Evolutionary conservation across 2,113 vertebrate genomes (phyloP).

Genomic region (Corythoichthys haematopterus): DNA sequence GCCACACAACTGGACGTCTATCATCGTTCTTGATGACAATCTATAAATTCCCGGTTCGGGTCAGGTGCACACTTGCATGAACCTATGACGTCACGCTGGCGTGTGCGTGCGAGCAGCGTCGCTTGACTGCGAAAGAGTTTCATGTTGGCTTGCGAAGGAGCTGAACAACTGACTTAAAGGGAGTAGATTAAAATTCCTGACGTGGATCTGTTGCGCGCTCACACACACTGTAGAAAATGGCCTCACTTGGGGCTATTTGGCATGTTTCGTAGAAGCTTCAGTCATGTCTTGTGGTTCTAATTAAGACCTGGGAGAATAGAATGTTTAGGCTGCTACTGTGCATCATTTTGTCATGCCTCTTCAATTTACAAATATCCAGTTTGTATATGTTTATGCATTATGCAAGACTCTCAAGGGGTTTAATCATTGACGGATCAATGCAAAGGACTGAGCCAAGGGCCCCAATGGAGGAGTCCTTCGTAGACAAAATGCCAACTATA

Average conservation of each 20-base stretch:
- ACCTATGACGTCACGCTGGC: slow-evolving; percentile 63
- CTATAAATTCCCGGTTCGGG: background rate
- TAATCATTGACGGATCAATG: background rate
- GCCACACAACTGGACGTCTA: too few species aligned
- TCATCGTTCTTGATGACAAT: background rate
- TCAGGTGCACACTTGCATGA: slow-evolving; percentile 24
- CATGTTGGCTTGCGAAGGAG: slow-evolving; percentile 63
- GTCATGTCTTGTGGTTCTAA: slow-evolving; percentile 10
- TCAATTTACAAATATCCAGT: background rate
- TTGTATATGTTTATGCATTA: background rate
- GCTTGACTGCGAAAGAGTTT: slow-evolving; percentile 68
- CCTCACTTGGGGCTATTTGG: slow-evolving; percentile 15
- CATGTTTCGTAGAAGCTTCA: slow-evolving; percentile 1
- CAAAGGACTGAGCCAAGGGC: background rate
- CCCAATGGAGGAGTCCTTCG: background rate
- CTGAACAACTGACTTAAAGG: slow-evolving; percentile 41
- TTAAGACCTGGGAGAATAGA: background rate
- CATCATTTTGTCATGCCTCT: background rate
- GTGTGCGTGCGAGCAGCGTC: slow-evolving; percentile 66
- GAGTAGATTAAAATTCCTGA: slow-evolving; percentile 72
- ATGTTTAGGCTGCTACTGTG: background rate
- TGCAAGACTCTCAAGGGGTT: background rate
- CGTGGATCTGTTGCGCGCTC: slow-evolving; percentile 59
- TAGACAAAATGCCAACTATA: background rate
- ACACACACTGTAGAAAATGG: slow-evolving; percentile 15